Base-by-base conservation (phyloP, 37 sponge, comb jelly and placozoan genomes). In the Corticium candelabrum region DNA sequence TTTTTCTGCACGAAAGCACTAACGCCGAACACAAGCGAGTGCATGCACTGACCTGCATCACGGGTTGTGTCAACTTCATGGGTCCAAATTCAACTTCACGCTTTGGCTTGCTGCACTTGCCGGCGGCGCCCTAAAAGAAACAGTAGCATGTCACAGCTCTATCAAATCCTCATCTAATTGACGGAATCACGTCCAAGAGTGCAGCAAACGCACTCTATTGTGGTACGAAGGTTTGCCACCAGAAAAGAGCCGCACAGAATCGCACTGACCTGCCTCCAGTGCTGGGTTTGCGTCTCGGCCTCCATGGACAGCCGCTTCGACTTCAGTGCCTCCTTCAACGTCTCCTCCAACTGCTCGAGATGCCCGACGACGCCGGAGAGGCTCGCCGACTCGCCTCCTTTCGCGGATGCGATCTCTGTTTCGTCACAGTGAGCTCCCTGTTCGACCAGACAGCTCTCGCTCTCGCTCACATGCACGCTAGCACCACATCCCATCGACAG, bases 341-440 rank as follows among this genome's bases (percentile, higher is more conserved):
- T 50, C 62, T 50, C 62, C 15, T 50, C 62, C 62, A 50, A 50
- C 11, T 50, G 62, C 21, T 50, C 62, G 15, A 50, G 21, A 50
- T 50, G 62, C 21, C 62, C 62, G 15, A 50, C 62, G 62, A 50
- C 62, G 62, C 62, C 62, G 15, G 62, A 50, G 62, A 50, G 62
- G 21, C 62, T 50, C 15, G 15, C 11, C 62, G 62, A 50, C 21
- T 50, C 62, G 62, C 15, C 15, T n/a, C n/a, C n/a, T n/a, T n/a
- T n/a, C n/a, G n/a, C n/a, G n/a, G n/a, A n/a, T n/a, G n/a, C n/a
- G n/a, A n/a, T n/a, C n/a, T n/a, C n/a, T n/a, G n/a, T n/a, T n/a
- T n/a, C n/a, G n/a, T n/a, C n/a, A n/a, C n/a, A n/a, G 62, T 50
- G 15, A 21, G 21, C 62, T 50, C 62, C 62, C 21, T 21, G 62